Evolutionary conservation across 2,113 vertebrate species (phyloP).

Genomic region (Lichenostomus cassidix): DNA sequence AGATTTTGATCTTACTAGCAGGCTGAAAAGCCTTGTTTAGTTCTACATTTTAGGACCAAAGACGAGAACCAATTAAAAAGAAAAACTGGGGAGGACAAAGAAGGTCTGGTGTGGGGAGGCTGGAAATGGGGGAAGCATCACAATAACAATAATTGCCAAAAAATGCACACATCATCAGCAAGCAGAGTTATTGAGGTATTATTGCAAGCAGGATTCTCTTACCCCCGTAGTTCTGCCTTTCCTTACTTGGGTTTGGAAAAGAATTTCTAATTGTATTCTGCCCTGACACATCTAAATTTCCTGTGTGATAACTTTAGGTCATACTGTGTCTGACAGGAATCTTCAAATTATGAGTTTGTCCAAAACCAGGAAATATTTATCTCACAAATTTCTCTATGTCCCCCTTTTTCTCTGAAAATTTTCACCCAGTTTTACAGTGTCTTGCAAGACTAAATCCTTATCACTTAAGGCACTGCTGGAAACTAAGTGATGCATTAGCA

Average conservation of each 20-base stretch:
- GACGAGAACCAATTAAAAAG: slow-evolving; percentile 10
- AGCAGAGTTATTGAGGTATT: not conserved
- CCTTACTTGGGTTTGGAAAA: not conserved
- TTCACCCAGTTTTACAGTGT: not conserved
- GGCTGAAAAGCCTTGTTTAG: not conserved
- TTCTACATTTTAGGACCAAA: not conserved
- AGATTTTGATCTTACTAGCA: slow-evolving; percentile 11
- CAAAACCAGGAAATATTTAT: not conserved
- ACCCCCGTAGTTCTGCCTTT: not conserved
- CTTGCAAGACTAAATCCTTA: not conserved
- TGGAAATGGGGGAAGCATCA: not conserved
- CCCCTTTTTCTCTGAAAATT: not conserved
- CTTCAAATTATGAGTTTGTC: not conserved
- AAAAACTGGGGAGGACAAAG: not conserved
- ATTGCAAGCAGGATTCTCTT: not conserved
- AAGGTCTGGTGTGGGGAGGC: not conserved
- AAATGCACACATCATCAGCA: not conserved
- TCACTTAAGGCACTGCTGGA: not conserved
- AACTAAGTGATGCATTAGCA: not conserved
- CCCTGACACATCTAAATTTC: not conserved
- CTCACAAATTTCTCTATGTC: not conserved
- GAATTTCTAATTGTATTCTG: not conserved
- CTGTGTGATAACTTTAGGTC: not conserved
- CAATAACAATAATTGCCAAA: not conserved
- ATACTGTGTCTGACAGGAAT: not conserved